Evolutionary conservation across 2,797 vertebrate species (phyloP), one percentile per base, ranked within the genome.

Genomic region (Acipenser oxyrinchus): DNA sequence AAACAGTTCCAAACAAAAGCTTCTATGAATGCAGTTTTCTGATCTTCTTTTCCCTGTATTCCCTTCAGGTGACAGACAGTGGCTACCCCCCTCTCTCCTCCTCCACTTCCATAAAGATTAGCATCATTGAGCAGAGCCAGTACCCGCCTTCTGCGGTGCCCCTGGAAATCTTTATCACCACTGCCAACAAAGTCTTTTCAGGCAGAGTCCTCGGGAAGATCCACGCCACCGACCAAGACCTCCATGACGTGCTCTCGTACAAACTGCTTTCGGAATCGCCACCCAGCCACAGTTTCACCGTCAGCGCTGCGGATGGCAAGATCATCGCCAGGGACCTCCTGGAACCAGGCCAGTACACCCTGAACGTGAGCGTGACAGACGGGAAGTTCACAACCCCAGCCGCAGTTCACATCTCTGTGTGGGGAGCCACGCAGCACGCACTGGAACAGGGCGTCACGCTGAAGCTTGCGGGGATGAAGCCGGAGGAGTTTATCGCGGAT

Each of bases 221-320:
- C 59, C 96, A 99, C 0, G 94, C 96, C 64, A 93, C 94, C 0
- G 97, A 99, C 79, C 89, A 90, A 76, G 97, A 99, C 75, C 91
- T 86, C 3, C 93, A 95, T 1, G 97, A 99, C 60, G 82, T 85
- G 0, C 80, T 99, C 62, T 74, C 80, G 66, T 99, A 93, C 78
- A 81, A 74, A n/a, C 74, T 97, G 78, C 78, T 82, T 3, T 87
- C 84, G 1, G 82, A 90, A 23, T 73, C 59, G 51, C 81, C 81
- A 0, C 67, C 67, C 0, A 77, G 74, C 7, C 76, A 75, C 1
- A 76, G 71, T 0, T 99, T 98, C 82, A 92, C 93, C 0, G 84
- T 99, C 0, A 93, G 94, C 1, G 2, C 66, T 0, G 37, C 79
- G 0, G 92, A 95, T 2, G 96, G 97, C 9, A 96, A 93, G 68